Evolutionary conservation across 1,140 invertebrate species (phyloP), one percentile per base, ranked within the genome.

Genomic region (Phthorimaea operculella): DNA sequence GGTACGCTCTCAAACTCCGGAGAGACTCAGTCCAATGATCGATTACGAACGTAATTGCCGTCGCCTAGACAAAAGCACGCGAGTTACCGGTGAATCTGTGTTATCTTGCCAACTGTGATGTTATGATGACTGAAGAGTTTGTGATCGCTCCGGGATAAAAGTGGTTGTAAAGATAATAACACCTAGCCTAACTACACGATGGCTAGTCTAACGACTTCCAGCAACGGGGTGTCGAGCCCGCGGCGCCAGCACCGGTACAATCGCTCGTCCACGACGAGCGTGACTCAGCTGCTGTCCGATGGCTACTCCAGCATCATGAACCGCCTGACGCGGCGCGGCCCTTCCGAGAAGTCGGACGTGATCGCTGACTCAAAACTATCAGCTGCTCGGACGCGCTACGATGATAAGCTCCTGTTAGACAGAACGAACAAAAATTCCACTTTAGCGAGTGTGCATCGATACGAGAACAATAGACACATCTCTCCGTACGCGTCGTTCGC

Each of bases 261-360:
- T 39, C 89, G 93, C 15, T 90, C 92, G 15, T 92, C 92, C 28
- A 93, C 92, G 12, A 87, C 90, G 9, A 95, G 93, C 83, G 93
- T 95, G 54, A 93, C 93, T 47, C 94, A 95, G 78, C 84, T 96
- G 60, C 83, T 96, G 56, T 92, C 89, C 51, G 93, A 95, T 69
- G 94, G 93, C 57, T 96, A 93, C 81, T 92, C 92, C 59, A 95
- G 89, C 80, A 87, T 95, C 21, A 87, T 96, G 54, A 93, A 94
- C 65, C 87, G 93, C 48, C 83, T 95, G 61, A 91, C 92, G 0
- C 90, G 91, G 33, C 88, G 93, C 33, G 92, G 92, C 33, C 92
- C 92, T 10, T 94, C 89, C 36, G 87, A 89, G 76, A 86, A 86
- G 64, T 72, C 70, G 51, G 83, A 81, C 52, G 57, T 65, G 21